A percentile compares a stretch with the other conserved stretches of the same genome.
These are phyloP conservation scores for Lymantria dispar DNA, from an alignment of 2,888 invertebrate genomes.

Conservation along the genomic window DNA sequence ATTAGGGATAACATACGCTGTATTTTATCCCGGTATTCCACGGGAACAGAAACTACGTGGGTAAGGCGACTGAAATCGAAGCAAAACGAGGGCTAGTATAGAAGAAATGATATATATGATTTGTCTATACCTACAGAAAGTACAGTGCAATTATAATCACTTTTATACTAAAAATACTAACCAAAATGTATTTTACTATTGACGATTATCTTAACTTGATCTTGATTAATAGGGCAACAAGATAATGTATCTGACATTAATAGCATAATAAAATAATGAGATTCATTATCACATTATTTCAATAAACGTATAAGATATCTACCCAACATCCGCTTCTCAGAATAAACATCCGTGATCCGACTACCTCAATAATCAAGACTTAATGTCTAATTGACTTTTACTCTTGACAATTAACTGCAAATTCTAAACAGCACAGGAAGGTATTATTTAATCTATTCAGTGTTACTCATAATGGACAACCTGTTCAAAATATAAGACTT, in stretches of 20 bases:
- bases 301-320: not conserved
- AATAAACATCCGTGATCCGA: slow-evolving; percentile 32
- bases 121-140: too few species aligned
- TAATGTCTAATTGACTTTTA: slow-evolving; percentile 58
- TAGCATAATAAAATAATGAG: too few species aligned
- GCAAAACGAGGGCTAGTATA: too few species aligned
- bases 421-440: slow-evolving; percentile 56
- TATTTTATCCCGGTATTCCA: too few species aligned
- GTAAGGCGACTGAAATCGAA: too few species aligned
- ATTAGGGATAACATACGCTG: too few species aligned
- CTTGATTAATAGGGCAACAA: not conserved
- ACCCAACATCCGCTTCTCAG: slow-evolving; percentile 12
- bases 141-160: too few species aligned
- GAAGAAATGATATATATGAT: too few species aligned
- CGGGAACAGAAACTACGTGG: too few species aligned
- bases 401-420: slow-evolving; percentile 57
- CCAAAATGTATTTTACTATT: not conserved
- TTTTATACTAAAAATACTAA: too few species aligned
- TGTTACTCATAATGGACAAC: not conserved
- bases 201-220: not conserved
- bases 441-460: slow-evolving; percentile 49
- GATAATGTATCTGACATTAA: not conserved
- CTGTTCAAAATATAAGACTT: too few species aligned
- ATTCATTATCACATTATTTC: not conserved
- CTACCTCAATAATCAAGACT: slow-evolving; percentile 35